These are phyloP conservation scores for Pogonocichla stellata DNA, from an alignment of 2,113 vertebrate species.

Conservation along the genomic window DNA sequence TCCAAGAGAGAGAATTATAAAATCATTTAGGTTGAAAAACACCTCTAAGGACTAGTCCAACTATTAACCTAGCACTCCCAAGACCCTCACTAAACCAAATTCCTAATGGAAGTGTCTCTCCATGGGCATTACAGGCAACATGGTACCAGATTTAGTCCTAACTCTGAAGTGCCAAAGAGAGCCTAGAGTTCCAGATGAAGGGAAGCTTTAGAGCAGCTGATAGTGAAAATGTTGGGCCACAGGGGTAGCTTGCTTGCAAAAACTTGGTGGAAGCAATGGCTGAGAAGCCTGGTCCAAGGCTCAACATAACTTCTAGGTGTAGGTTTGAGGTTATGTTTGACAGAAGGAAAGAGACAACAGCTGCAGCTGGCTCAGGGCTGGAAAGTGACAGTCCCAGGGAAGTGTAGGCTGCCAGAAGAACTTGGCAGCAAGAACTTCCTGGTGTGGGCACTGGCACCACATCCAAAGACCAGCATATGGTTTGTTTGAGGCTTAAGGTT, in stretches of 20 bases:
- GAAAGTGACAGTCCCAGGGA: not conserved
- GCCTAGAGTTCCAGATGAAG: not conserved
- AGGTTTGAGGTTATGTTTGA: not conserved
- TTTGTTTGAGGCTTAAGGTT: not conserved
- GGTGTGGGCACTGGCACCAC: not conserved
- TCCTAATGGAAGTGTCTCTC: not conserved
- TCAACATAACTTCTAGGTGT: not conserved
- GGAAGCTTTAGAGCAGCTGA: not conserved
- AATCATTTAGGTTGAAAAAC: not conserved
- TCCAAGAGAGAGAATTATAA: not conserved
- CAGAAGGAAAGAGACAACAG: not conserved
- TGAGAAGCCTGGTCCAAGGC: not conserved
- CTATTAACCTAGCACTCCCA: not conserved
- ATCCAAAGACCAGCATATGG: not conserved
- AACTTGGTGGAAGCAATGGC: not conserved
- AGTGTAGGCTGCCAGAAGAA: not conserved
- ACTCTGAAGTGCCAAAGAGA: not conserved
- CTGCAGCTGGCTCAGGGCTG: not conserved
- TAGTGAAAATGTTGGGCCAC: not conserved
- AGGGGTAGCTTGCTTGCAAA: not conserved
- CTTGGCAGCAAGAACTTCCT: slow-evolving; percentile 20
- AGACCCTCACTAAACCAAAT: not conserved
- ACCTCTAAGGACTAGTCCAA: not conserved
- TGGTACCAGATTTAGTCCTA: not conserved
- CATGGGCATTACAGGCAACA: not conserved